These are phyloP conservation scores for Arizona elegans DNA, from an alignment of 2,113 vertebrate genomes.

Conservation along the genomic window DNA sequence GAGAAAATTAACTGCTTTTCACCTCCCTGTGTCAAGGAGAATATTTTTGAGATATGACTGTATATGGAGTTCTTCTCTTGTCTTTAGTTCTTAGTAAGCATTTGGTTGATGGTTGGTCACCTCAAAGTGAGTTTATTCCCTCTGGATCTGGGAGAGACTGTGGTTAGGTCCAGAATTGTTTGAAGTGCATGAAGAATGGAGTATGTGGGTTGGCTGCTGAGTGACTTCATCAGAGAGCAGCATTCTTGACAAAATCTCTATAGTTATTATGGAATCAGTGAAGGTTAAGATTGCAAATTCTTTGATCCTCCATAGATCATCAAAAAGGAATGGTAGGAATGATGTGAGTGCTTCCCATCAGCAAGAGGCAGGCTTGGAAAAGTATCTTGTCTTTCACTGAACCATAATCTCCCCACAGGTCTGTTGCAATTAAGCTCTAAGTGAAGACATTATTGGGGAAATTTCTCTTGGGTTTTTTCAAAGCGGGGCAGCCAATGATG, in stretches of 20 bases:
- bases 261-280: neutral
- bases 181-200: neutral
- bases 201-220: neutral
- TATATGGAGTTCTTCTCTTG: neutral
- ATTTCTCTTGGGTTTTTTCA: neutral
- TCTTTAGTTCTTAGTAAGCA: neutral
- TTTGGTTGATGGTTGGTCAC: neutral
- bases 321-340: neutral
- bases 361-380: neutral
- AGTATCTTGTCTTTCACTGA: neutral
- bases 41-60: neutral
- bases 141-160: neutral
- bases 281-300: neutral
- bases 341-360: neutral
- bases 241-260: neutral
- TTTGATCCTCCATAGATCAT: neutral
- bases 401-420: neutral
- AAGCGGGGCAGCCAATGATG: neutral
- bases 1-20: neutral
- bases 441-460: neutral
- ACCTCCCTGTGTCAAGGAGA: neutral
- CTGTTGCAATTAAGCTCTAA: neutral
- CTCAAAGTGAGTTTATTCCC: neutral
- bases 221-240: neutral
- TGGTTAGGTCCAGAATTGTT: neutral